Evolutionary conservation across 1,140 invertebrate genomes (phyloP).

Genomic region (Halictus rubicundus): DNA sequence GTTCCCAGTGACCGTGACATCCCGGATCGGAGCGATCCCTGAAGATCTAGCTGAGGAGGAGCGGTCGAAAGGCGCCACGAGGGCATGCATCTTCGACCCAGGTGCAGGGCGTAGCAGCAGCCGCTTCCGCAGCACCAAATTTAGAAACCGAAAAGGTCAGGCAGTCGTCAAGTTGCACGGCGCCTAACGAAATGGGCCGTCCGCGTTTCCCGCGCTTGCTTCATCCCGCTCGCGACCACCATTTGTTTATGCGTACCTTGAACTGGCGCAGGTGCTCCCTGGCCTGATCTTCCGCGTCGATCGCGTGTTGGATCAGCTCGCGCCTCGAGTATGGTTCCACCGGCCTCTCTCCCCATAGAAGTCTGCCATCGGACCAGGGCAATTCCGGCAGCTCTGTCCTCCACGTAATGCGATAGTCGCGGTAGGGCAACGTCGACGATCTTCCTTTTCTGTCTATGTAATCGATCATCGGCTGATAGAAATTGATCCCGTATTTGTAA

Average conservation of each 20-base stretch:
- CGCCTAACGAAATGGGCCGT: conserved; percentile 33
- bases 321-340: conserved; percentile 83
- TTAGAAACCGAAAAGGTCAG: conserved; percentile 78
- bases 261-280: conserved; percentile 84
- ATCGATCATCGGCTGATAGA: conserved; percentile 91
- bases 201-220: conserved; percentile 19
- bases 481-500: conserved; percentile 90
- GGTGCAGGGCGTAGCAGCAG: conserved; percentile 24
- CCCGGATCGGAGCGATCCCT: neutral
- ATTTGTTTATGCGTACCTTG: conserved; percentile 69
- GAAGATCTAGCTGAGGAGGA: no score
- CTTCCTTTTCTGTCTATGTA: conserved; percentile 84
- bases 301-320: conserved; percentile 84
- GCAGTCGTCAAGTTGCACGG: conserved; percentile 68
- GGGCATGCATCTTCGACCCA: conserved; percentile 32
- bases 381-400: conserved; percentile 82
- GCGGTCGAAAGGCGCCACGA: neutral
- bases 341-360: conserved; percentile 77
- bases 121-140: conserved; percentile 72
- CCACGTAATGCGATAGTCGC: neutral
- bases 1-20: neutral
- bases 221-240: conserved; percentile 1
- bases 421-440: conserved; percentile 33
- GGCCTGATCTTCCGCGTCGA: conserved; percentile 84
- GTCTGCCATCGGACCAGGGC: conserved; percentile 87